Evolutionary conservation across 2,113 vertebrate species (phyloP).

Genomic region (Cyphomyrus plagiostoma): DNA sequence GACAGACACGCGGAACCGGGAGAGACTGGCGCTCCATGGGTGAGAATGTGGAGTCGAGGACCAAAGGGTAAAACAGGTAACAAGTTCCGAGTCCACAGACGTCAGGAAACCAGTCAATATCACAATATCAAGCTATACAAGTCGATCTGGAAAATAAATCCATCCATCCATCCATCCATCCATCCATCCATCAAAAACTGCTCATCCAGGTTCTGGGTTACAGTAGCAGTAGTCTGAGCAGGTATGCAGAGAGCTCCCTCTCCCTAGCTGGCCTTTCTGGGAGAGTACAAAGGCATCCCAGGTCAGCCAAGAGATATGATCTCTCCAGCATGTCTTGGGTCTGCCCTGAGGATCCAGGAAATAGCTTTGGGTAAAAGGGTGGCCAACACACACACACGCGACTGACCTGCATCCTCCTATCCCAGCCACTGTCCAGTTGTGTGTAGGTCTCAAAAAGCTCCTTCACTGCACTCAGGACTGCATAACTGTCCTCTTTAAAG

Average conservation of each 20-base stretch:
- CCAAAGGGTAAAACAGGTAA: not conserved
- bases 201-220: not conserved
- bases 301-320: not conserved
- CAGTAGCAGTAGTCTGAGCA: not conserved
- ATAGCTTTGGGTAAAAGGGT: not conserved
- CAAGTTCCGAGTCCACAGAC: not conserved
- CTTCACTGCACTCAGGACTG: constrained; percentile 41
- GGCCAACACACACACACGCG: not conserved
- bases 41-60: not conserved
- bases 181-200: not conserved
- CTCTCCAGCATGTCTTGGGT: not conserved
- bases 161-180: too few relatives aligned
- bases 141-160: not conserved
- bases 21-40: not conserved
- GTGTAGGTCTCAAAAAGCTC: constrained; percentile 38
- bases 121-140: not conserved
- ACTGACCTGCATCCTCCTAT: constrained; percentile 57
- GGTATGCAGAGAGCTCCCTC: not conserved
- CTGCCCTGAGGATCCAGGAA: not conserved
- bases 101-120: not conserved
- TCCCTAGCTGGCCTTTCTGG: not conserved
- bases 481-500: constrained; percentile 48
- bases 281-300: not conserved
- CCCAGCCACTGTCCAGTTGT: constrained; percentile 33
- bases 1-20: not conserved